These are phyloP conservation scores for Halesus radiatus DNA, from an alignment of 1,140 invertebrate species.

Conservation along the genomic window DNA sequence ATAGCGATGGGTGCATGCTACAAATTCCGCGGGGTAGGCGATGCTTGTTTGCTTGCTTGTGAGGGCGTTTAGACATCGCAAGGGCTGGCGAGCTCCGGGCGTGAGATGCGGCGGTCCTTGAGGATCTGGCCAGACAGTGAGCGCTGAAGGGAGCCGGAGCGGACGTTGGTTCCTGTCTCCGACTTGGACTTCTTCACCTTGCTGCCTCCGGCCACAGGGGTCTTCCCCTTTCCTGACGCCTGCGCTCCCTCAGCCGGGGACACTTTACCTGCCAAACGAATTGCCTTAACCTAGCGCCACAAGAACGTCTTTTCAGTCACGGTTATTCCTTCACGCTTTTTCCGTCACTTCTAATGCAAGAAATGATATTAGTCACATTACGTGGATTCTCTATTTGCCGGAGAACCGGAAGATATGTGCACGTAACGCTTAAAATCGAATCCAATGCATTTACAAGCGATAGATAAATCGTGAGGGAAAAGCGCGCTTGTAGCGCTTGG, in stretches of 20 bases:
- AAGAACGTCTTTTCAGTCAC: not conserved
- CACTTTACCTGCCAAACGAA: constrained; percentile 59
- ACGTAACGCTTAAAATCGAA: too few species aligned
- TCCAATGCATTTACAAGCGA: too few species aligned
- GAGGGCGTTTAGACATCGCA: constrained; percentile 50
- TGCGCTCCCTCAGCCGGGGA: constrained; percentile 65
- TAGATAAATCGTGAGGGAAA: too few species aligned
- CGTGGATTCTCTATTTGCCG: too few species aligned
- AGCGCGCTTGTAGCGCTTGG: too few species aligned
- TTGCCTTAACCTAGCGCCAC: constrained; percentile 52
- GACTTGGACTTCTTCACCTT: constrained; percentile 69
- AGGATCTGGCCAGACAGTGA: constrained; percentile 66
- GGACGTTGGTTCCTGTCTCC: constrained; percentile 58
- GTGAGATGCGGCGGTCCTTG: constrained; percentile 45
- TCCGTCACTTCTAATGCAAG: too few species aligned
- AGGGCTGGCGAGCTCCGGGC: constrained; percentile 47
- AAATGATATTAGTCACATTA: too few species aligned
- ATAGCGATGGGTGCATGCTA: not conserved
- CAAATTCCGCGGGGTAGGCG: too few species aligned
- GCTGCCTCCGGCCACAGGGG: constrained; percentile 65
- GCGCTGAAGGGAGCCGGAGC: constrained; percentile 60
- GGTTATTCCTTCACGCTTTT: too few species aligned
- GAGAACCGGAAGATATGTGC: too few species aligned
- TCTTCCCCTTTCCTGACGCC: constrained; percentile 67
- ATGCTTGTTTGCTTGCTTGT: too few species aligned